These are phyloP conservation scores for Antheraea pernyi DNA, from an alignment of 1,140 invertebrate genomes.

Conservation along the genomic window DNA sequence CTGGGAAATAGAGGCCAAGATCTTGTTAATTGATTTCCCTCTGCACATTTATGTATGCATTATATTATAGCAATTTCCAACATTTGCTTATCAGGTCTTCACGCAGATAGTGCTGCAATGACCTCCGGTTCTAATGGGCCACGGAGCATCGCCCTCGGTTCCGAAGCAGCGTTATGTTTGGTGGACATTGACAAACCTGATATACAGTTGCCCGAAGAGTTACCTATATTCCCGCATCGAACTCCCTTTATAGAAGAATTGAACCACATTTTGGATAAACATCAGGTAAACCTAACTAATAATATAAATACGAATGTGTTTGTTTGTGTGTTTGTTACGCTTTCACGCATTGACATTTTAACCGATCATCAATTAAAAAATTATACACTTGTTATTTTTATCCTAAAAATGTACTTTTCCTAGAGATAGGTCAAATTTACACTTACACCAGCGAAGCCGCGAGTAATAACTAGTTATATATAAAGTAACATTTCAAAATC, in stretches of 20 bases:
- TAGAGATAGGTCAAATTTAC: no score
- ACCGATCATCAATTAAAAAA: no score
- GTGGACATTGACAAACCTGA: slow-evolving; percentile 96
- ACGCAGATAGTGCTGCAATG: slow-evolving; percentile 72
- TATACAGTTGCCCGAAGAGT: slow-evolving; percentile 96
- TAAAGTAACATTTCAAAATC: no score
- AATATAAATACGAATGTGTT: neutral
- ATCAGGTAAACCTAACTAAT: slow-evolving; percentile 48
- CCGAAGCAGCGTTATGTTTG: slow-evolving; percentile 94
- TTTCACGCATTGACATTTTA: no score
- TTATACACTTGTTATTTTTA: no score
- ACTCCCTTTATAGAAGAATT: slow-evolving; percentile 93
- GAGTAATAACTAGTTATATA: no score
- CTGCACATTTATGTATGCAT: no score
- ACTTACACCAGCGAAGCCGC: no score
- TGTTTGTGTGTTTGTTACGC: no score
- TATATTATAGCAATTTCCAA: neutral
- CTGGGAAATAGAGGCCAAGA: no score
- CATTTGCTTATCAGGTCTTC: slow-evolving; percentile 64
- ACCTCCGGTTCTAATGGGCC: slow-evolving; percentile 54
- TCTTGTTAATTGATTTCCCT: no score
- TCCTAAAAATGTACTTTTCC: no score
- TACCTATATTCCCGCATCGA: slow-evolving; percentile 95
- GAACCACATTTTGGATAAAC: slow-evolving; percentile 86
- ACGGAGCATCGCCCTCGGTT: slow-evolving; percentile 76